phyloP scores from a whole-genome alignment of 2,888 invertebrate species.

The Artemia sinica region DNA sequence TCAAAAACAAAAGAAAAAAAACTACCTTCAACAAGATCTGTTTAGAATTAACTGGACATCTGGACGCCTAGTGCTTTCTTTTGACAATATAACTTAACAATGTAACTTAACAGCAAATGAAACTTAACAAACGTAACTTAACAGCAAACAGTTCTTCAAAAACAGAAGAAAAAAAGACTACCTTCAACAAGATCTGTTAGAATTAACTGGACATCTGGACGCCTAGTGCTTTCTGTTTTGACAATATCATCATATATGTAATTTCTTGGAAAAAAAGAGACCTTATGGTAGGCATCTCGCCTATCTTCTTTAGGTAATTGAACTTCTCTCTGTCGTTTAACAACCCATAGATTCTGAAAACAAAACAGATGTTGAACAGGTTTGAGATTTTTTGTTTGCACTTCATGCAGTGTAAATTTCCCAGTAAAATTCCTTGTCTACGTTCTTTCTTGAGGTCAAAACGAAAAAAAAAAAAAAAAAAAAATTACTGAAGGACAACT shows the following conservation, averaged over 20 bases:
- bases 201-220: neutral
- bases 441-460: no score
- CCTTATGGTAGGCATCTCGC: neutral
- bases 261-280: no score
- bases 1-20: neutral
- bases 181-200: constrained; percentile 13
- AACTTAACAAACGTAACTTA: no score
- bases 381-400: no score
- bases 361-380: neutral
- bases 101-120: no score
- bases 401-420: no score
- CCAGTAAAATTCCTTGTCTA: no score
- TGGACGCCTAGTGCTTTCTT: constrained; percentile 1
- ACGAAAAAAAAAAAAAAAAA: no score
- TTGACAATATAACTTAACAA: constrained; percentile 6
- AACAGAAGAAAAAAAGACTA: neutral
- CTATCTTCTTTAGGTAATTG: neutral
- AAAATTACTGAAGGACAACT: no score
- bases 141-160: no score
- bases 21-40: constrained; percentile 13
- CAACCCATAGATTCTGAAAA: neutral
- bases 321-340: neutral
- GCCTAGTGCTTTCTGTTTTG: constrained; percentile 2
- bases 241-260: neutral
- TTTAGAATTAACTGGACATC: constrained; percentile 3